These are phyloP conservation scores for Trichogramma dendrolimi DNA, from an alignment of 2,888 invertebrate genomes.

Conservation along the genomic window DNA sequence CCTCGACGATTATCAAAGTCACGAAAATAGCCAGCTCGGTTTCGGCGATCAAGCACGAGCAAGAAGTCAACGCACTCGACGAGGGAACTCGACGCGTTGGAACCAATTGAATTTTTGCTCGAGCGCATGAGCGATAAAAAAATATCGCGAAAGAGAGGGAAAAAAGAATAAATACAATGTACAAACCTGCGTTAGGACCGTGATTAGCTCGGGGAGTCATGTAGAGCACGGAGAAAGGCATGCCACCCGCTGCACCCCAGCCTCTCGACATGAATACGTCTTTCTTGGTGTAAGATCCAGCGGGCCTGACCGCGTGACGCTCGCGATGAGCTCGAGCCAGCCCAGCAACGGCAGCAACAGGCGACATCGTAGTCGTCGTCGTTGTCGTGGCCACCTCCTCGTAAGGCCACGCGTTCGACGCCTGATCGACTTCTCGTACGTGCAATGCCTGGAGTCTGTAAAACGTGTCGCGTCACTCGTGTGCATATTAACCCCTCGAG, in stretches of 20 bases:
- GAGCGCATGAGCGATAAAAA: too few species aligned
- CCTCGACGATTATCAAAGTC: too few species aligned
- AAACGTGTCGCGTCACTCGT: too few species aligned
- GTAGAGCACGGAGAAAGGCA: conserved; percentile 56
- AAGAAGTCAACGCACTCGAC: too few species aligned
- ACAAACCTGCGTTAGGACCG: conserved; percentile 6
- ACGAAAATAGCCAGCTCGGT: too few species aligned
- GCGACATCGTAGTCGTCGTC: not conserved
- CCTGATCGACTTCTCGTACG: conserved; percentile 6
- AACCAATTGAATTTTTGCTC: too few species aligned
- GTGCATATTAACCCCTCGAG: too few species aligned
- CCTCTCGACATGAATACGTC: conserved; percentile 53
- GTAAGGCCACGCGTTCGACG: conserved; percentile 9
- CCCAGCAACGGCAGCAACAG: too few species aligned
- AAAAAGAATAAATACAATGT: not conserved
- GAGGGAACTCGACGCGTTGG: too few species aligned
- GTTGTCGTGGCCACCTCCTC: not conserved
- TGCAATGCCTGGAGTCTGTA: conserved; percentile 10
- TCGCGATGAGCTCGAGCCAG: too few species aligned
- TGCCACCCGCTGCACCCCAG: conserved; percentile 56
- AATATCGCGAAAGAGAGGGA: too few species aligned
- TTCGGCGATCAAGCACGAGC: too few species aligned
- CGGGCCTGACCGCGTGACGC: not conserved
- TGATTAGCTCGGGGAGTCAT: conserved; percentile 43
- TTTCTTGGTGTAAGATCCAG: conserved; percentile 43